A percentile compares a stretch with the other conserved stretches of the same genome.
phyloP scores from a whole-genome alignment of 2,113 vertebrate species.

The Catagonus wagneri region DNA sequence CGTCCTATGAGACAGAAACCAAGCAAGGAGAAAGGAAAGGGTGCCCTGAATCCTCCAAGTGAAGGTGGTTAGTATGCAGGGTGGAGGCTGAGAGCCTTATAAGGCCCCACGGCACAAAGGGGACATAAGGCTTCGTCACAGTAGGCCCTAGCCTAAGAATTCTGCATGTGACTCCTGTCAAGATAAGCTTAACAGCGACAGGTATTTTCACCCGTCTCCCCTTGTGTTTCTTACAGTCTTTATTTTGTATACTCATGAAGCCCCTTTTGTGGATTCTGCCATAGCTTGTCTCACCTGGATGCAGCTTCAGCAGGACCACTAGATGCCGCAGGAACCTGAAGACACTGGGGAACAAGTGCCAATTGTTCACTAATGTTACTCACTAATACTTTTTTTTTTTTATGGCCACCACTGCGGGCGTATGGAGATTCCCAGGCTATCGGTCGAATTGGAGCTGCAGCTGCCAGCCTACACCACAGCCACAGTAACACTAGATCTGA shows the following conservation, averaged over 20 bases:
- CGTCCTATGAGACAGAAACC: neutral
- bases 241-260: neutral
- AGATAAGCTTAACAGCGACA: neutral
- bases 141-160: neutral
- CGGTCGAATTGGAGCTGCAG: too few relatives aligned
- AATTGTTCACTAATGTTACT: neutral
- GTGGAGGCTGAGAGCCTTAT: neutral
- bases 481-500: too few relatives aligned
- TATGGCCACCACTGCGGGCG: too few relatives aligned
- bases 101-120: neutral
- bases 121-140: neutral
- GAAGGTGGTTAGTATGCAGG: too few relatives aligned
- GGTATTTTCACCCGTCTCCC: neutral
- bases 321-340: accelerated
- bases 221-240: neutral
- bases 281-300: neutral
- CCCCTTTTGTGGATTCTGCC: neutral
- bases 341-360: neutral
- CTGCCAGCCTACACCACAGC: too few relatives aligned
- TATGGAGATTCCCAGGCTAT: too few relatives aligned
- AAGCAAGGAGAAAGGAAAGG: neutral
- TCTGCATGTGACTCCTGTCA: neutral
- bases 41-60: neutral
- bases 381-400: too few relatives aligned
- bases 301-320: neutral